Evolutionary conservation across 53 echinoderm and acorn worm genomes (phyloP).

Genomic region (Stichopus horrens): DNA sequence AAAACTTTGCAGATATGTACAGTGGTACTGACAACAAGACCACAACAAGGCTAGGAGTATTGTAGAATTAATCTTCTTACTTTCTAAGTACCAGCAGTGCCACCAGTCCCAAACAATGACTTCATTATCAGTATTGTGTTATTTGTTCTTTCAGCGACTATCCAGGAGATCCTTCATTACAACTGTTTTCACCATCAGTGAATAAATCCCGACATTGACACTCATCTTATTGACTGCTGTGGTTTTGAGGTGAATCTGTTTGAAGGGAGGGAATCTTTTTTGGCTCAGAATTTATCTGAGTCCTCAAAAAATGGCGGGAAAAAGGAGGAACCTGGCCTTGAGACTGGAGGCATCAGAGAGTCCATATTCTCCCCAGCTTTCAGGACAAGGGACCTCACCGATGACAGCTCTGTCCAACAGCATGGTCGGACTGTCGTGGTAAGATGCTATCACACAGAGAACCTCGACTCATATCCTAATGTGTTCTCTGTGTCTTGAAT

Average conservation of each 20-base stretch:
- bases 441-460: background rate
- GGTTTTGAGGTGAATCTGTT: background rate
- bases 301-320: conserved; percentile 7
- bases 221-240: too few relatives aligned
- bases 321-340: conserved; percentile 52
- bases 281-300: background rate
- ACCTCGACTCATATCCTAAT: too few relatives aligned
- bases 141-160: background rate
- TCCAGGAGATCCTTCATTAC: background rate
- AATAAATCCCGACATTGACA: too few relatives aligned
- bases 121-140: background rate
- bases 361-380: conserved; percentile 52
- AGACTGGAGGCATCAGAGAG: conserved; percentile 42
- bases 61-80: too few relatives aligned
- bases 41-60: too few relatives aligned
- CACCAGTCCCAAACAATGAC: background rate
- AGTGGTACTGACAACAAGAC: too few relatives aligned
- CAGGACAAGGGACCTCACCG: conserved; percentile 59
- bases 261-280: background rate
- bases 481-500: too few relatives aligned
- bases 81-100: too few relatives aligned
- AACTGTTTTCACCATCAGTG: background rate
- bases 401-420: conserved; percentile 63
- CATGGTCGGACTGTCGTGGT: conserved; percentile 63
- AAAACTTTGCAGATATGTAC: too few relatives aligned